phyloP scores from a whole-genome alignment of 2,113 vertebrate species.

The Himantopus leucocephalus region DNA sequence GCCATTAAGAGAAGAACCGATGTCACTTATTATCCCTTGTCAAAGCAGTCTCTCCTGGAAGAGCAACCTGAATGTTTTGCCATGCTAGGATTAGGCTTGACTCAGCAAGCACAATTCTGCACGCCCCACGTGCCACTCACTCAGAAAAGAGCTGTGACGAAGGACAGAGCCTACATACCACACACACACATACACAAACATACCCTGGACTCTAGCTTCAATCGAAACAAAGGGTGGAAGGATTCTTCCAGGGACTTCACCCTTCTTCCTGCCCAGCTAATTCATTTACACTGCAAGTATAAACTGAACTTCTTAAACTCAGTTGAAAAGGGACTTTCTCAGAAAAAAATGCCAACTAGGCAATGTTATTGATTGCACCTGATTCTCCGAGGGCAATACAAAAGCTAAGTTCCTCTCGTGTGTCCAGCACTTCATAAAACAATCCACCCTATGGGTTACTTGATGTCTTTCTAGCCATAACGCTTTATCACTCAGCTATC shows the following conservation, averaged over 20 bases:
- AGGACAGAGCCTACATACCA: not conserved
- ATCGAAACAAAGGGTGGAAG: not conserved
- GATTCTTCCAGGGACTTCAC: not conserved
- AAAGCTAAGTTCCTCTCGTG: not conserved
- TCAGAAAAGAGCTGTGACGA: not conserved
- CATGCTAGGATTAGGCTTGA: not conserved
- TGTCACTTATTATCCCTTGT: not conserved
- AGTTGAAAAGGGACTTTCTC: not conserved
- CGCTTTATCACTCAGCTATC: not conserved
- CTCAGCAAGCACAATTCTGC: not conserved
- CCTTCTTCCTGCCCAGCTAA: not conserved
- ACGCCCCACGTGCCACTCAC: rapidly evolving
- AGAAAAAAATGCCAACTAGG: not conserved
- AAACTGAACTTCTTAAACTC: not conserved
- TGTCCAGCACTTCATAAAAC: not conserved
- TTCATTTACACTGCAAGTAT: not conserved
- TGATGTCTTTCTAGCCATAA: not conserved
- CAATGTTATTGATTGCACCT: not conserved
- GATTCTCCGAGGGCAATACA: not conserved
- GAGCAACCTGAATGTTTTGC: not conserved
- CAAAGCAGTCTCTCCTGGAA: not conserved
- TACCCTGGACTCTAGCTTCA: not conserved
- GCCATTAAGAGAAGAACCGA: not conserved
- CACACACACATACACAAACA: not conserved
- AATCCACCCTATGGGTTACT: not conserved